A percentile compares a stretch with the other conserved stretches of the same genome.
Conservation (phyloP, 2,888 invertebrate species). For the Amblyteles armatorius region DNA sequence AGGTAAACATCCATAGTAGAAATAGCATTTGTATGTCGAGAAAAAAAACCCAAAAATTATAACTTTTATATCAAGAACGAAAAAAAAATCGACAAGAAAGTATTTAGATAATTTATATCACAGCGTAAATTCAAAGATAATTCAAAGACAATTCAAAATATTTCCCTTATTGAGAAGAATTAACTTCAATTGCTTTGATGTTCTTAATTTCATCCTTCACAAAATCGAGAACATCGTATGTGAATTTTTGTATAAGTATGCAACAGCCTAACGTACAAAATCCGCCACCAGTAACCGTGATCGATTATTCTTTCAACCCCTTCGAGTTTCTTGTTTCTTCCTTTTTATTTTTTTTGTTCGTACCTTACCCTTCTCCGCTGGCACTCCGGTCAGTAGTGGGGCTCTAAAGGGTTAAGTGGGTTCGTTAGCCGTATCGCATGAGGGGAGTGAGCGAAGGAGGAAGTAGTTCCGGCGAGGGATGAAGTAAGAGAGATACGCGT, state of each 20-base stretch:
- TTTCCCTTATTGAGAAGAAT: too few species aligned
- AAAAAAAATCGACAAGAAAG: background rate
- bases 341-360: slow-evolving; percentile 24
- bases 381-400: slow-evolving; percentile 20
- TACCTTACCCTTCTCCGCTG: slow-evolving; percentile 10
- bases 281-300: slow-evolving; percentile 70
- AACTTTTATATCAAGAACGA: background rate
- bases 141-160: too few species aligned
- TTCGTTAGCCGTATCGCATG: slow-evolving; percentile 71
- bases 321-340: slow-evolving; percentile 65
- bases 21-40: background rate
- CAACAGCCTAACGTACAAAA: slow-evolving; percentile 13
- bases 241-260: background rate
- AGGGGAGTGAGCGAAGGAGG: slow-evolving; percentile 37
- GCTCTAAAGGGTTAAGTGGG: slow-evolving; percentile 66
- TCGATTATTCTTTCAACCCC: slow-evolving; percentile 78
- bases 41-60: background rate
- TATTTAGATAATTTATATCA: too few species aligned
- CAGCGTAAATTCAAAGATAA: too few species aligned
- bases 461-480: slow-evolving; percentile 37
- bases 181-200: too few species aligned
- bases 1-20: background rate
- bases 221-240: background rate
- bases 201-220: too few species aligned
- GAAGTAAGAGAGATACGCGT: slow-evolving; percentile 35